Percentiles rank a stretch among this genome's conserved stretches.
Evolutionary conservation across 2,797 vertebrate genomes (phyloP).

Genomic region (Antrozous pallidus): DNA sequence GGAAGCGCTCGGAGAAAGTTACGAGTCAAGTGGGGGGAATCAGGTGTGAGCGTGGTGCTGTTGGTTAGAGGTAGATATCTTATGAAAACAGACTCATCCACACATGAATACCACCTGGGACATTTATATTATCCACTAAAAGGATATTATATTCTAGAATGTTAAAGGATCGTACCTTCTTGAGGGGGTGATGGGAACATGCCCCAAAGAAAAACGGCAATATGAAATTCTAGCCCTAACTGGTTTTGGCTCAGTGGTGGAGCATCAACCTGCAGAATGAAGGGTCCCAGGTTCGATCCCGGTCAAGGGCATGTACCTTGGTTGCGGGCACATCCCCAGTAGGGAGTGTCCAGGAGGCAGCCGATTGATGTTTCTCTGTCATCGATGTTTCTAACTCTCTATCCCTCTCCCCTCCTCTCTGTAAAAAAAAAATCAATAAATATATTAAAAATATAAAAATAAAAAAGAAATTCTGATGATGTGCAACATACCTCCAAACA

Average conservation of each 20-base stretch:
- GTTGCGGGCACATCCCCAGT: too few species aligned
- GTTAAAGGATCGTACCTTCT: not conserved
- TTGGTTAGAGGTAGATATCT: not conserved
- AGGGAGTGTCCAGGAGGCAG: too few species aligned
- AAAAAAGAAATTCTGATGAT: not conserved
- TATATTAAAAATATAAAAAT: too few species aligned
- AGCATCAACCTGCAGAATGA: too few species aligned
- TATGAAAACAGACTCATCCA: not conserved
- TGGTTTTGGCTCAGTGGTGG: too few species aligned
- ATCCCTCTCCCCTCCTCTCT: too few species aligned
- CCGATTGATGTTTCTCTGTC: too few species aligned
- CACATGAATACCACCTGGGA: not conserved
- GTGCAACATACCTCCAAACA: constrained; percentile 60
- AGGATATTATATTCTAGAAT: not conserved
- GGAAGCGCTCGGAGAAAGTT: not conserved
- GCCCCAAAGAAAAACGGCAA: not conserved
- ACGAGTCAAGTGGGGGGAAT: not conserved
- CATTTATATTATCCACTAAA: not conserved
- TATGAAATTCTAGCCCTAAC: not conserved
- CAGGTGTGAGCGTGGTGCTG: not conserved
- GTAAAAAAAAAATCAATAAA: too few species aligned
- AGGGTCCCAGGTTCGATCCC: too few species aligned
- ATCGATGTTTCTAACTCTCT: too few species aligned
- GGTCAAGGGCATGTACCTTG: too few species aligned
- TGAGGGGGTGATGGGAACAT: not conserved